Evolutionary conservation across 2,797 vertebrate genomes (phyloP), one percentile per base, ranked within the genome.

Genomic region (Halcyon leucocephala): DNA sequence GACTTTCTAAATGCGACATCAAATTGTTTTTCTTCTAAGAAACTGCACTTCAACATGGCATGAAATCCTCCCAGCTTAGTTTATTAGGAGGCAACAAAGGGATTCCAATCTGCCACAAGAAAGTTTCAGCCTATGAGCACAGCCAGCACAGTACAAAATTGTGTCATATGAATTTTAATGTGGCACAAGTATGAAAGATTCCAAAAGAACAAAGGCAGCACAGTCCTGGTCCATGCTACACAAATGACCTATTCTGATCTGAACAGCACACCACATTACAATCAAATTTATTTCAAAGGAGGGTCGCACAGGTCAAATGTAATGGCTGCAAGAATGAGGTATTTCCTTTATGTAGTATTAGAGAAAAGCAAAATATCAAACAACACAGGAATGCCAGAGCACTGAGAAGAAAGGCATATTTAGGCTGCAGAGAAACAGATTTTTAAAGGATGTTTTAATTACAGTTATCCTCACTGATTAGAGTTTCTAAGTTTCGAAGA

Each of bases 161-260:
- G 88, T 96, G 89, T 94, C 95, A 93, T 94, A 94, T 94, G 89
- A 95, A 97, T 97, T 96, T 97, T 97, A 95, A 96, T 96, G 89
- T 37, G 28, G 89, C 73, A 26, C 79, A 82, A 94, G 85, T 46
- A 96, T 77, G 94, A 97, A 92, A 72, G 93, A 89, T 58, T 62
- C 39, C 89, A 89, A 80, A 93, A 82, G 90, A 82, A 89, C 82
- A 94, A 87, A 95, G 86, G 62, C 57, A 82, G 69, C 62, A 86
- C 33, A 95, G 64, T 79, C 69, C 72, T 85, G 57, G 39, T 91
- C 61, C 91, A 81, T 4, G 19, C 72, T 87, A 89, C 76, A 93
- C 55, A 95, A 86, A 73, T 74, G 86, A 86, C 55, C 94, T 95
- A 82, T 86, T 97, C 86, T 94, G 83, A 95, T 95, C 66, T 66